Evolutionary conservation across 2,113 vertebrate genomes (phyloP).

Genomic region (Pholis gunnellus): DNA sequence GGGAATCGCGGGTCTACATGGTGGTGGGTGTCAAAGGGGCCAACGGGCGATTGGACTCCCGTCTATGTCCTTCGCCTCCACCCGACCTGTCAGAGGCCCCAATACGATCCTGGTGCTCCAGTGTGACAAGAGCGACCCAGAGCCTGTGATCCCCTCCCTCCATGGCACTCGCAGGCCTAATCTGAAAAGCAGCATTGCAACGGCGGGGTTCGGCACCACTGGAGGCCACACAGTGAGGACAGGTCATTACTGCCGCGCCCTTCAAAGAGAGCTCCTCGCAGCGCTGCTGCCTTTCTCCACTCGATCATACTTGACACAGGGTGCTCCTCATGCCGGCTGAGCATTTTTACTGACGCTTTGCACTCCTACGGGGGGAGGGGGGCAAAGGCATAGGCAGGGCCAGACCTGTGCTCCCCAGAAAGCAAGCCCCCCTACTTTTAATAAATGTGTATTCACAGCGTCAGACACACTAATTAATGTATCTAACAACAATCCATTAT

Average conservation of each 20-base stretch:
- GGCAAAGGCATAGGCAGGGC: constrained; percentile 41
- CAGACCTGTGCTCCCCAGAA: constrained; percentile 59
- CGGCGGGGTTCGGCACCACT: constrained; percentile 60
- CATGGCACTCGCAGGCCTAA: constrained; percentile 71
- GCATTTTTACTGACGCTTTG: constrained; percentile 73
- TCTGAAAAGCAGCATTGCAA: constrained; percentile 72
- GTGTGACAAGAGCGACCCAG: constrained; percentile 77
- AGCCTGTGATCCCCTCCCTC: constrained; percentile 60
- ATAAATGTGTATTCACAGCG: constrained; percentile 69
- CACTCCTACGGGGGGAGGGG: constrained; percentile 36
- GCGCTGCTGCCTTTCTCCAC: constrained; percentile 60
- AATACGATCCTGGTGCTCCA: constrained; percentile 54
- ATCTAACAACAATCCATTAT: constrained; percentile 60
- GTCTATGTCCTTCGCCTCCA: constrained; percentile 50
- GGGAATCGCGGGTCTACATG: constrained; percentile 58
- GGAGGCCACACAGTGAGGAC: constrained; percentile 73
- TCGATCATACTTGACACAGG: constrained; percentile 59
- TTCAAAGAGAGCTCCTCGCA: constrained; percentile 74
- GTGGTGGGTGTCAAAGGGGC: constrained; percentile 66
- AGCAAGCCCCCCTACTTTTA: constrained; percentile 54
- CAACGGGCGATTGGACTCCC: constrained; percentile 65
- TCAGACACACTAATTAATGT: constrained; percentile 70
- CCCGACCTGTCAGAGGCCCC: constrained; percentile 74
- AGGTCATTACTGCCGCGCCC: constrained; percentile 80
- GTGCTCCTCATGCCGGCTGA: constrained; percentile 65